Conservation (phyloP, 2,797 vertebrate genomes). For the Harpagifer antarcticus region DNA sequence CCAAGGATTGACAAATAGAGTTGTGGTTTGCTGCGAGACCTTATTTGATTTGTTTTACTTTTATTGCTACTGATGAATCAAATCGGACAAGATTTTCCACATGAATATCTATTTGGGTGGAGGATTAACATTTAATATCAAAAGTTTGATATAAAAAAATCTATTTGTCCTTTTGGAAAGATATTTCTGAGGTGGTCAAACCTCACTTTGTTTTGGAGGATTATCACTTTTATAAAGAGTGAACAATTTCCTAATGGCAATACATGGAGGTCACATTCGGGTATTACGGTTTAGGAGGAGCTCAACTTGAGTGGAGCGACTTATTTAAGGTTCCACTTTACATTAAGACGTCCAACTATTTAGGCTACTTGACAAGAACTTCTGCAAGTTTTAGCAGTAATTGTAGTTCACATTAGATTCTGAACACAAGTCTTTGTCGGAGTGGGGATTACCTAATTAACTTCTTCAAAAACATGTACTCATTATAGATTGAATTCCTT, state of each 20-base stretch:
- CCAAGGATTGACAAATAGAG: conserved; percentile 52
- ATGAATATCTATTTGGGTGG: not conserved
- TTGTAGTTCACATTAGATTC: conserved; percentile 68
- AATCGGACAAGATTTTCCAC: not conserved
- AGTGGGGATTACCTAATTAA: conserved; percentile 82
- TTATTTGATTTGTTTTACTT: conserved; percentile 1
- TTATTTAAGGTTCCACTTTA: conserved; percentile 11
- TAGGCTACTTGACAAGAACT: conserved; percentile 45
- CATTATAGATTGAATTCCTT: conserved; percentile 85
- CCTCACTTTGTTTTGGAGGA: not conserved
- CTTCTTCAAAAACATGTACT: conserved; percentile 84
- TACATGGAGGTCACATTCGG: not conserved
- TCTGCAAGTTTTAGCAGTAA: conserved; percentile 66
- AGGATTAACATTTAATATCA: not conserved
- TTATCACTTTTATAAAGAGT: conserved; percentile 2
- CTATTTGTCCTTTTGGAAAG: not conserved
- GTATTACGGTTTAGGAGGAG: not conserved
- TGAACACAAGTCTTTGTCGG: conserved; percentile 64
- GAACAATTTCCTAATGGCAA: not conserved
- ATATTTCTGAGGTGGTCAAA: not conserved
- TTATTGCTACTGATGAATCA: not conserved
- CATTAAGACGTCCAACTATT: conserved; percentile 11
- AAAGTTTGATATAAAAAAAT: not conserved
- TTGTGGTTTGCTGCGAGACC: conserved; percentile 11
- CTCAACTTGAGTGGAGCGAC: conserved; percentile 8